phyloP scores from a whole-genome alignment of 2,113 vertebrate species.

The Crotalus viridis region DNA sequence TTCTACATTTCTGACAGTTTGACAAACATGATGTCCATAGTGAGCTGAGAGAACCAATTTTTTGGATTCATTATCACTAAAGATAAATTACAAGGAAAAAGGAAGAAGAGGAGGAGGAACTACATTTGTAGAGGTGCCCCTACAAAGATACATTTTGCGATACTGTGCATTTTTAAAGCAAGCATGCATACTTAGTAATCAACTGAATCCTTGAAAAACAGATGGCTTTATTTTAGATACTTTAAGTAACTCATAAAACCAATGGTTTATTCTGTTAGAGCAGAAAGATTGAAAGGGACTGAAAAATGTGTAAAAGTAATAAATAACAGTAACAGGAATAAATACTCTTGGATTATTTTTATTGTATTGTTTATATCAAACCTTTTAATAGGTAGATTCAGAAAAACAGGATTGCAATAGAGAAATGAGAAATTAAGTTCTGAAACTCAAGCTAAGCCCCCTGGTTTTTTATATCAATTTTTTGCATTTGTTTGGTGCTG shows the following conservation, averaged over 20 bases:
- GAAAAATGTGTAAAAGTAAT: background rate
- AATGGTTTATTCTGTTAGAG: background rate
- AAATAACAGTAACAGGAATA: background rate
- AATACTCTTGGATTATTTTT: background rate
- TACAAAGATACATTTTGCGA: background rate
- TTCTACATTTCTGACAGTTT: background rate
- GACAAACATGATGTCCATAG: background rate
- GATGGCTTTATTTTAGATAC: slow-evolving; percentile 1
- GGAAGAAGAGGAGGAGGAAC: background rate
- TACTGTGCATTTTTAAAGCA: background rate
- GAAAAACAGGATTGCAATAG: background rate
- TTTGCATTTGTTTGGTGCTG: background rate
- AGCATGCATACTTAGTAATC: background rate
- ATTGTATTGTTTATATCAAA: background rate
- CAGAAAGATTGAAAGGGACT: background rate
- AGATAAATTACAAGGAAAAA: background rate
- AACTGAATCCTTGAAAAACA: background rate
- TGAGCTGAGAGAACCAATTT: background rate
- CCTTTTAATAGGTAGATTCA: background rate
- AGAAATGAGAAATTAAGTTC: background rate
- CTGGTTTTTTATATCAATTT: background rate
- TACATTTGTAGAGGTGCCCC: background rate
- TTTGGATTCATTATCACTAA: background rate
- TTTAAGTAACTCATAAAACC: background rate
- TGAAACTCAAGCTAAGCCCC: background rate